phyloP scores from a whole-genome alignment of 2,113 vertebrate species.

The Rhombomys opimus region DNA sequence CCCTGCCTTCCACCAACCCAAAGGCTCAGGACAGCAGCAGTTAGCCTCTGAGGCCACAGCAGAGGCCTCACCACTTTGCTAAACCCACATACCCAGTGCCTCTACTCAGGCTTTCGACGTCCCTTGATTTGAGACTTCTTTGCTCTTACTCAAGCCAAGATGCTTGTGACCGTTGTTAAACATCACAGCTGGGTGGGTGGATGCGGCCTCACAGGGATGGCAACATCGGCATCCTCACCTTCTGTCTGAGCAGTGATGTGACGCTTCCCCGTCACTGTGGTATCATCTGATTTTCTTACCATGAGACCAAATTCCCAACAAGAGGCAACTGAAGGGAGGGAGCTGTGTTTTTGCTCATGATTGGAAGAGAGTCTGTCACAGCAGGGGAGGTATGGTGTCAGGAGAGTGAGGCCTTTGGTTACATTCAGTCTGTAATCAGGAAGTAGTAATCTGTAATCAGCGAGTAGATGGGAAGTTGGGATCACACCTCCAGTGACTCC shows the following conservation, averaged over 20 bases:
- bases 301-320: neutral
- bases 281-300: neutral
- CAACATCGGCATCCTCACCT: neutral
- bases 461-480: neutral
- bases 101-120: neutral
- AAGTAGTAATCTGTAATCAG: neutral
- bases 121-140: neutral
- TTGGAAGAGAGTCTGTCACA: neutral
- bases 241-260: neutral
- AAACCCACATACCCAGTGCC: neutral
- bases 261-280: too few species aligned
- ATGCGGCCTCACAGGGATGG: neutral
- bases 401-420: neutral
- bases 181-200: neutral
- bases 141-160: neutral
- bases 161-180: neutral
- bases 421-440: neutral
- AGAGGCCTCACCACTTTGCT: too few species aligned
- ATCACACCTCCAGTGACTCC: neutral
- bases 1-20: neutral
- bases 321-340: neutral
- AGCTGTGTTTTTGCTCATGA: neutral
- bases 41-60: neutral
- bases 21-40: neutral
- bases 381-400: neutral